phyloP scores from a whole-genome alignment of 1,140 invertebrate species.

The Manduca sexta region DNA sequence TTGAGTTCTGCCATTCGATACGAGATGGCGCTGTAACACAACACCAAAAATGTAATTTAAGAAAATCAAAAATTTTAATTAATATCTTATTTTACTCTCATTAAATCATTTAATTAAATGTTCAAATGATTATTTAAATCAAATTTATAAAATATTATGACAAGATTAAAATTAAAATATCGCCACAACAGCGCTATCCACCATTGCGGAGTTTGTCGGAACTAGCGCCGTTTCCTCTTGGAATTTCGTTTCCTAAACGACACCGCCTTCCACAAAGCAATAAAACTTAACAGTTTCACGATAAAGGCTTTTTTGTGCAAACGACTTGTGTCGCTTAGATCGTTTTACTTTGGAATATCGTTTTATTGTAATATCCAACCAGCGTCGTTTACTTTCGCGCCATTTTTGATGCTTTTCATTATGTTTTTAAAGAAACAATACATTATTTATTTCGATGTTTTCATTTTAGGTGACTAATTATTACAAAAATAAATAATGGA shows the following conservation, averaged over 20 bases:
- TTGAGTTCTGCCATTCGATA: slow-evolving; percentile 48
- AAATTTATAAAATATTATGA: neutral
- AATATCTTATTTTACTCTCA: too few species aligned
- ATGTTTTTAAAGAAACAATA: too few species aligned
- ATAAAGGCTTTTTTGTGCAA: slow-evolving; percentile 32
- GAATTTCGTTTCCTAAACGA: slow-evolving; percentile 23
- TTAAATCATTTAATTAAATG: too few species aligned
- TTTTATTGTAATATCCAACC: neutral
- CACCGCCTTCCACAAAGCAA: slow-evolving; percentile 19
- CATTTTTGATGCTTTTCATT: neutral
- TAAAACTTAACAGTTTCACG: slow-evolving; percentile 30
- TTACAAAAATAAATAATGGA: too few species aligned
- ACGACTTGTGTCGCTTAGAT: slow-evolving; percentile 20
- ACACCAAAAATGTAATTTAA: neutral
- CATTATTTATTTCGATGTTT: too few species aligned
- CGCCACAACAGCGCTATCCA: slow-evolving; percentile 17
- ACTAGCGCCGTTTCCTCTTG: slow-evolving; percentile 30
- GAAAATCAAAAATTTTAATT: neutral
- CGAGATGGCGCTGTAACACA: slow-evolving; percentile 44
- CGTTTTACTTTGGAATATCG: neutral
- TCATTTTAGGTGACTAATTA: too few species aligned
- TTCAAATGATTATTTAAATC: too few species aligned
- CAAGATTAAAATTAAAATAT: neutral
- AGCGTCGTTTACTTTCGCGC: slow-evolving; percentile 2
- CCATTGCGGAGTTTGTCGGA: slow-evolving; percentile 39